Evolutionary conservation across 2,888 invertebrate genomes (phyloP), one percentile per base, ranked within the genome.

Genomic region (Calameuta filiformis): DNA sequence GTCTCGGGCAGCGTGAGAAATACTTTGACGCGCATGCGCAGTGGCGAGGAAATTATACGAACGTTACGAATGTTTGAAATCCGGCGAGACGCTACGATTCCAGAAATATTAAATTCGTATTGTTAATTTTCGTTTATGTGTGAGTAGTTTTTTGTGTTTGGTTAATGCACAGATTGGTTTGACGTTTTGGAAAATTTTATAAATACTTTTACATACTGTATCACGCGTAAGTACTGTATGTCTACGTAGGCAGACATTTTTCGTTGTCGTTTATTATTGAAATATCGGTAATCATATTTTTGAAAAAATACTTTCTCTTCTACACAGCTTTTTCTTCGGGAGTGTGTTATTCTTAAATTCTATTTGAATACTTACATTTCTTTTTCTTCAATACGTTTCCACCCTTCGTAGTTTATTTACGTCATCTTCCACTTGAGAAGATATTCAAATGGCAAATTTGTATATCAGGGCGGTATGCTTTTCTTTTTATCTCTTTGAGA

Each of bases 21-120:
- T 84, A 77, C 76, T 69, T 15, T 69, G 69, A 68, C 33, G 77
- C 84, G 79, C 85, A 82, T 84, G 86, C 86, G 86, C 80, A 30
- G 35, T 79, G 40, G 15, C 30, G 11, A 35, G 9, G 35, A 23
- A 73, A 73, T 23, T 73, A 35, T 34, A 35, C 35, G 73, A 34
- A 23, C 56, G 56, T 23, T 56, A 56, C 15, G 23, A 56, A 56
- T 56, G 23, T 23, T 56, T 9, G 56, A 56, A 56, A 56, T 6
- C 0, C 9, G 23, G 23, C 23, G 9, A 56, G 2, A 56, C 56
- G 0, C 56, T 56, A 23, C 23, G 56, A 56, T 23, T 23, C 56
- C 56, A 23, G 2, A 56, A 9, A 23, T 56, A 9, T 56, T 23
- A 9, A 0, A 23, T 56, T 56, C 9, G 23, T 56, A 23, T 23